A percentile compares a stretch with the other conserved stretches of the same genome.
Evolutionary conservation across 2,113 vertebrate genomes (phyloP).

Genomic region (Parus major): DNA sequence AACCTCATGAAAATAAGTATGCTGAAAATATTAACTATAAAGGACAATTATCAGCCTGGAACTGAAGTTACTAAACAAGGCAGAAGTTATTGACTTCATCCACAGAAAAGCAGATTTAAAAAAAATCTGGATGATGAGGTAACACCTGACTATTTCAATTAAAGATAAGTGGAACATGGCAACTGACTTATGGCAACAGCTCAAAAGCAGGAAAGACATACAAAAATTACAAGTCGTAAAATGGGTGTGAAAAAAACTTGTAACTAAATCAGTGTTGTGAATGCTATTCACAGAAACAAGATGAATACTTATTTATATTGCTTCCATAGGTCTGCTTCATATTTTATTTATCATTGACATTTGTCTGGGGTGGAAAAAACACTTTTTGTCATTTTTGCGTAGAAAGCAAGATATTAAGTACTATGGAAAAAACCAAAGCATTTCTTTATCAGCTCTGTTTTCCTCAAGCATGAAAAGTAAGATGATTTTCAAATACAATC

Average conservation of each 20-base stretch:
- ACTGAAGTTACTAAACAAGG: not conserved
- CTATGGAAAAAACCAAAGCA: not conserved
- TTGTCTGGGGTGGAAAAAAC: not conserved
- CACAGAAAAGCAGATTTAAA: not conserved
- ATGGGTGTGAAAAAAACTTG: not conserved
- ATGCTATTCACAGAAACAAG: not conserved
- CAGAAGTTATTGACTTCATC: not conserved
- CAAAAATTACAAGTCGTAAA: not conserved
- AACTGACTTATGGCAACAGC: not conserved
- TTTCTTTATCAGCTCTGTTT: not conserved
- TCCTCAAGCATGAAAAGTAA: not conserved
- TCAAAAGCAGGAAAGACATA: not conserved
- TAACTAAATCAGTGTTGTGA: not conserved
- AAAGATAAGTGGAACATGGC: accelerated
- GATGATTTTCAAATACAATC: not conserved
- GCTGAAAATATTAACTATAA: not conserved
- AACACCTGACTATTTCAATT: not conserved
- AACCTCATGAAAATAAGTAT: not conserved
- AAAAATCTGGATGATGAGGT: not conserved
- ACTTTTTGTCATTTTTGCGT: not conserved
- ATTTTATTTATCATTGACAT: not conserved
- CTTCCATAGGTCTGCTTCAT: not conserved
- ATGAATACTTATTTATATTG: not conserved
- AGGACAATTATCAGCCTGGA: not conserved
- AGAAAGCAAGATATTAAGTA: not conserved